phyloP scores from a whole-genome alignment of 2,888 invertebrate genomes.

The Colostygia pectinataria region DNA sequence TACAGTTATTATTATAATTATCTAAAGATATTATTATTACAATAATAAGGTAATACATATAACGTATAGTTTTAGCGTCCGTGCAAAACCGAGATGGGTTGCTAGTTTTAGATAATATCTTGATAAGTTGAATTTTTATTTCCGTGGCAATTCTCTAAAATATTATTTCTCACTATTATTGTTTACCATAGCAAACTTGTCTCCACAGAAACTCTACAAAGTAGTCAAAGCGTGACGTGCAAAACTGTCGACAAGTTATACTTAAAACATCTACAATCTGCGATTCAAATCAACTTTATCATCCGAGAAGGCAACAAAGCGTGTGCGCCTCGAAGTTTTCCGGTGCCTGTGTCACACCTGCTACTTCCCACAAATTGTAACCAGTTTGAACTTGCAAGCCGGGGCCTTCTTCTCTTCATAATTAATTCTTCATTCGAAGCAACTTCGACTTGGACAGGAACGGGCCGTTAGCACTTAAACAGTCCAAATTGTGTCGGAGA shows the following conservation, averaged over 20 bases:
- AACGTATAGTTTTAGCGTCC: too few species aligned
- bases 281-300: slow-evolving; percentile 80
- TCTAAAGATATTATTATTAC: too few species aligned
- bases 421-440: slow-evolving; percentile 82
- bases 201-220: slow-evolving; percentile 24
- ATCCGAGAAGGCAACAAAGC: slow-evolving; percentile 77
- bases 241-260: slow-evolving; percentile 37
- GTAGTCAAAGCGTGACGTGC: slow-evolving; percentile 30
- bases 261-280: slow-evolving; percentile 72
- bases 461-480: slow-evolving; percentile 78
- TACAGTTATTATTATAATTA: too few species aligned
- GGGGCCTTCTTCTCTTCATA: slow-evolving; percentile 72
- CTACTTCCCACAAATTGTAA: slow-evolving; percentile 79
- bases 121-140: too few species aligned
- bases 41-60: too few species aligned
- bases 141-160: too few species aligned
- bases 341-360: slow-evolving; percentile 71
- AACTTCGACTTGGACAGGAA: slow-evolving; percentile 74
- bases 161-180: neutral
- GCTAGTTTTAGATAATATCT: too few species aligned
- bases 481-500: slow-evolving; percentile 77
- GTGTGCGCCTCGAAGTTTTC: slow-evolving; percentile 69
- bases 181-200: neutral
- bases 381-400: slow-evolving; percentile 71
- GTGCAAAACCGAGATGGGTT: too few species aligned